Base-by-base conservation (phyloP, 2,797 vertebrate species). In the Chrosomus eos region DNA sequence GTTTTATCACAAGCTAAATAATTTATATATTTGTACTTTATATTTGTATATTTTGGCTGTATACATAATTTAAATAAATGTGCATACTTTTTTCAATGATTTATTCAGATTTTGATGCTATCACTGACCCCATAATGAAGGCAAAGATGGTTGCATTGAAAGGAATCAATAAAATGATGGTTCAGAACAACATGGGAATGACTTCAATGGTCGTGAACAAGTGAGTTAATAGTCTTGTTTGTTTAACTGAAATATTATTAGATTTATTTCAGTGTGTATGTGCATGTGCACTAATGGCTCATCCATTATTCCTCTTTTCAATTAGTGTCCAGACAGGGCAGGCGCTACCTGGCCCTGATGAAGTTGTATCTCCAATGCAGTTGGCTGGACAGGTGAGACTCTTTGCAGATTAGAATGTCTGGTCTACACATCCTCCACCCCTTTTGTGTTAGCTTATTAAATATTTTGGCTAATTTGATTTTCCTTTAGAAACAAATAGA, bases 101-200 rank as follows among this genome's bases (percentile, higher is more conserved):
- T 70, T 70, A 45, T 80, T 81, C 90, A 99, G 98, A 99, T 95
- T 98, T 99, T 87, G 98, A 99, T 93, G 94, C 97, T 16, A 98
- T 99, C 89, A 98, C 98, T 19, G 98, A 99, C 91, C 98, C 98
- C 13, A 99, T 99, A 87, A 99, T 99, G 98, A 99, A 99, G 93
- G 98, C 98, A 85, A 99, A 99, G 95, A 99, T 99, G 98, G 98
- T 99, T 31, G 98, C 98, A 71, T 94, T 99, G 31, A 99, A 99
- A 93, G 98, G 98, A 85, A 99, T 99, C 93, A 99, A 99, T 91
- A 99, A 99, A 95, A 98, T 99, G 82, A 99, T 99, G 98, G 98
- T 98, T 36, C 98, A 99, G 87, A 99, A 95, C 94, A 99, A 96
- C 89, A 97, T 99, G 96, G 98, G 97, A 84, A 97, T 99, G 95